phyloP scores from a whole-genome alignment of 2,888 invertebrate species.

The Eilema griseolum region DNA sequence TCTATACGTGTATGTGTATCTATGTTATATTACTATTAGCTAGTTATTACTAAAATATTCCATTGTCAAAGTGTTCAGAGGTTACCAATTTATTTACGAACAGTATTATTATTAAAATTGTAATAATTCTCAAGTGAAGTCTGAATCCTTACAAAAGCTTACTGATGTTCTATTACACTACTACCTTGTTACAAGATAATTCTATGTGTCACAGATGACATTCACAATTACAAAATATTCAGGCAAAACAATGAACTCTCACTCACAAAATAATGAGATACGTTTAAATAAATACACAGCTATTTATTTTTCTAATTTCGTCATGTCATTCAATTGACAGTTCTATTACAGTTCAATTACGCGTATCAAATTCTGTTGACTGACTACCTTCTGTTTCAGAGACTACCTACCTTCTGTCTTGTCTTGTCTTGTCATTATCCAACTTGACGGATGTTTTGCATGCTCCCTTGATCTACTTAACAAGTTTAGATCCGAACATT shows the following conservation, averaged over 20 bases:
- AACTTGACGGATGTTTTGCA: conserved; percentile 44
- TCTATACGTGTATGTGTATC: too few relatives aligned
- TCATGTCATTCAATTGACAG: conserved; percentile 27
- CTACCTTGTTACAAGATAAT: not conserved
- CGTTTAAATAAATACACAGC: not conserved
- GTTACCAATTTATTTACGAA: too few relatives aligned
- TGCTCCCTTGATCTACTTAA: conserved; percentile 33
- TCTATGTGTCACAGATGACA: not conserved
- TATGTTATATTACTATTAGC: too few relatives aligned
- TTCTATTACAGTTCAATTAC: conserved; percentile 30
- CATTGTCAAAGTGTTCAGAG: too few relatives aligned
- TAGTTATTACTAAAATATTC: too few relatives aligned
- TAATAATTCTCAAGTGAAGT: too few relatives aligned
- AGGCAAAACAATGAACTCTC: not conserved
- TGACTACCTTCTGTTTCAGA: conserved; percentile 28
- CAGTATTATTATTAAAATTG: too few relatives aligned
- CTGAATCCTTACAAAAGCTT: too few relatives aligned
- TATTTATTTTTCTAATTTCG: conserved; percentile 15
- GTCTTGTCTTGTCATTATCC: conserved; percentile 45
- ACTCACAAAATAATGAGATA: not conserved
- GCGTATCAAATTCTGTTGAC: conserved; percentile 36
- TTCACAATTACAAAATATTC: not conserved
- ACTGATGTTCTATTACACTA: not conserved
- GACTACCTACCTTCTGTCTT: conserved; percentile 28
- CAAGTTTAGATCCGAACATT: conserved; percentile 12